Percentiles rank a stretch among this genome's conserved stretches.
These are phyloP conservation scores for Chirona hameri DNA, from an alignment of 2,888 invertebrate genomes.

Conservation along the genomic window DNA sequence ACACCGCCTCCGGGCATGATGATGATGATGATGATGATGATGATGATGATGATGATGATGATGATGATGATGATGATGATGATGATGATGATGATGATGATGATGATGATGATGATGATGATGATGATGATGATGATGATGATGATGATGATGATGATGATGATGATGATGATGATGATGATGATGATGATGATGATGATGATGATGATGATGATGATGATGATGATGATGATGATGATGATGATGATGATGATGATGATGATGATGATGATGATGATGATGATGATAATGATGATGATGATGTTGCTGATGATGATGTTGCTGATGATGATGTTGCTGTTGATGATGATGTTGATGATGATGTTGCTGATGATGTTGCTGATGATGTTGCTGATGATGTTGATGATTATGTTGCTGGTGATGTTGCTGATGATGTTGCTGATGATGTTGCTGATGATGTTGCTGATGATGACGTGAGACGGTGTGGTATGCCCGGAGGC, in stretches of 20 bases:
- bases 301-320: too few relatives aligned
- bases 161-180: constrained; percentile 23
- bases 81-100: constrained; percentile 22
- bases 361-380: too few relatives aligned
- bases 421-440: too few relatives aligned
- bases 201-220: not conserved
- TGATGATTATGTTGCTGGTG: too few relatives aligned
- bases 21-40: not conserved
- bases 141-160: not conserved
- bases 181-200: not conserved
- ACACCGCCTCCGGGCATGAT: not conserved
- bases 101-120: not conserved
- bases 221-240: not conserved
- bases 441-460: too few relatives aligned
- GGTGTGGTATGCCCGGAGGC: too few relatives aligned
- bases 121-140: constrained; percentile 22
- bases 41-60: constrained; percentile 11
- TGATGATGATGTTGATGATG: too few relatives aligned
- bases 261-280: too few relatives aligned
- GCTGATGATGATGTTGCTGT: too few relatives aligned
- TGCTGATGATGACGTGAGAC: too few relatives aligned
- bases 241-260: constrained; percentile 23
- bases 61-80: not conserved
- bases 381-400: too few relatives aligned
- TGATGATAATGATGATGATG: too few relatives aligned